A percentile compares a stretch with the other conserved stretches of the same genome.
Evolutionary conservation across 2,888 invertebrate genomes (phyloP).

Genomic region (Diabrotica balteata): DNA sequence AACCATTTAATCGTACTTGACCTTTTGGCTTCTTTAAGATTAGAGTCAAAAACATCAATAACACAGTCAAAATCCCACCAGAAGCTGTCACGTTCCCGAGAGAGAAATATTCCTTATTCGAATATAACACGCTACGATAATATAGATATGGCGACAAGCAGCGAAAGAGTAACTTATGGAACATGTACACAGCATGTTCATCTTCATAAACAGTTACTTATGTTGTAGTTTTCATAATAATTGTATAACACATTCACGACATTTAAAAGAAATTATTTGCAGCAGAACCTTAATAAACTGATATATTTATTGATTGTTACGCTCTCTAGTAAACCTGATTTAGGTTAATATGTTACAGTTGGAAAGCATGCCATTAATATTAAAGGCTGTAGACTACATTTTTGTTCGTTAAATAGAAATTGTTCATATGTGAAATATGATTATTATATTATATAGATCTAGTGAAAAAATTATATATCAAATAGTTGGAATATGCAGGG

Average conservation of each 20-base stretch:
- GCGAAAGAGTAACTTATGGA: neutral
- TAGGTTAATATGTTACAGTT: too few relatives aligned
- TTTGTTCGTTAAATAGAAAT: too few relatives aligned
- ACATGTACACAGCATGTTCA: neutral
- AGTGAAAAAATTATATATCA: too few relatives aligned
- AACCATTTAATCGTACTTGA: too few relatives aligned
- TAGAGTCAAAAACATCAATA: neutral
- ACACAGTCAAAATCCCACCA: neutral
- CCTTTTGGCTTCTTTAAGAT: neutral
- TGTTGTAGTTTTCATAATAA: constrained; percentile 1
- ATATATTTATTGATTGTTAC: too few relatives aligned
- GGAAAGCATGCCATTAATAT: too few relatives aligned
- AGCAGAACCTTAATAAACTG: too few relatives aligned
- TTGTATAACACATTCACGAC: neutral
- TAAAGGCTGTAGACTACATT: too few relatives aligned
- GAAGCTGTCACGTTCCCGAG: neutral
- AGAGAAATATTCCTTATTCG: neutral
- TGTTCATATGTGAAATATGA: too few relatives aligned
- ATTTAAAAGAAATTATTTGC: neutral
- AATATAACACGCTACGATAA: neutral
- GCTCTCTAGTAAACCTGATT: too few relatives aligned
- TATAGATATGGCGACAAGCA: neutral
- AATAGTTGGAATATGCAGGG: too few relatives aligned
- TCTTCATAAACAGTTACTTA: constrained; percentile 1
- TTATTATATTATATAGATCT: too few relatives aligned